A percentile compares a stretch with the other conserved stretches of the same genome.
Evolutionary conservation across 2,888 invertebrate genomes (phyloP).

Genomic region (Lutraria lutraria): DNA sequence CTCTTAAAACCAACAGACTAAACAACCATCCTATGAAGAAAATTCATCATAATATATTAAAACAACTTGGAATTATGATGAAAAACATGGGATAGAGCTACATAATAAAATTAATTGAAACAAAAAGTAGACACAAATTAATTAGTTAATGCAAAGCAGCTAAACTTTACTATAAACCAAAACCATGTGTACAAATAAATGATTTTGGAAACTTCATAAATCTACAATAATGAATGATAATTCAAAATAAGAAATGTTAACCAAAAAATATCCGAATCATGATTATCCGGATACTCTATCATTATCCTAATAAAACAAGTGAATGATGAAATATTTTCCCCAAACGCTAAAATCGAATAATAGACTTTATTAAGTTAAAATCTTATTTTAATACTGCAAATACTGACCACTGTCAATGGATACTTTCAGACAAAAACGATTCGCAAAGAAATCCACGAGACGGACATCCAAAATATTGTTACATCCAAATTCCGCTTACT

Average conservation of each 20-base stretch:
- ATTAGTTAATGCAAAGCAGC: neutral
- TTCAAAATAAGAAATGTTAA: neutral
- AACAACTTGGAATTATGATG: no score
- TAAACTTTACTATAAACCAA: neutral
- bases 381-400: neutral
- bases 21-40: no score
- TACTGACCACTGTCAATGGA: neutral
- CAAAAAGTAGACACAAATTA: neutral
- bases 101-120: neutral
- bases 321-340: neutral
- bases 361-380: neutral
- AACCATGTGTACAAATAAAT: neutral
- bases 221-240: neutral
- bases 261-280: neutral
- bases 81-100: neutral
- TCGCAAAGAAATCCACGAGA: neutral
- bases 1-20: no score
- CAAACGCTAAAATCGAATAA: neutral
- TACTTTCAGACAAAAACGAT: neutral
- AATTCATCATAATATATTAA: no score
- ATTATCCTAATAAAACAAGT: neutral
- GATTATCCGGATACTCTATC: neutral
- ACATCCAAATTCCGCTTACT: neutral
- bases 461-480: neutral
- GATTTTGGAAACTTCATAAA: neutral